phyloP scores from a whole-genome alignment of 1,140 invertebrate species.

The Drosophila ogumai region DNA sequence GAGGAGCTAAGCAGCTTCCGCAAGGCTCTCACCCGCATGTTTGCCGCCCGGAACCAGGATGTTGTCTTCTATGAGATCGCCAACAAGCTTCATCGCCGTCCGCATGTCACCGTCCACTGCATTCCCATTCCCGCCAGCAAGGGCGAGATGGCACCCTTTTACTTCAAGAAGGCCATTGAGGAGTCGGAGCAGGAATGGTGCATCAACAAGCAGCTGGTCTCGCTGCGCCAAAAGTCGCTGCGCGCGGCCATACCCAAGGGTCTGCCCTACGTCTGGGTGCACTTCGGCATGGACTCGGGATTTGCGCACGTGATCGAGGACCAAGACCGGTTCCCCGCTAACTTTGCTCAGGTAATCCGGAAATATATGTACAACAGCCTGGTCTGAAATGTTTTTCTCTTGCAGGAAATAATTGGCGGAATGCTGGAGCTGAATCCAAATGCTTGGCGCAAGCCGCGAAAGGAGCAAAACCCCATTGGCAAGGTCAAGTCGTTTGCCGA shows the following conservation, averaged over 20 bases:
- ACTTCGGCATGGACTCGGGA: slow-evolving; percentile 95
- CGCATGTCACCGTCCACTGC: slow-evolving; percentile 96
- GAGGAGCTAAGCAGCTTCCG: slow-evolving; percentile 93
- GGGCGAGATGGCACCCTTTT: slow-evolving; percentile 93
- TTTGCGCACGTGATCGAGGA: slow-evolving; percentile 99
- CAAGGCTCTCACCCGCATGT: slow-evolving; percentile 92
- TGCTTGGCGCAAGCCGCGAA: slow-evolving; percentile 92
- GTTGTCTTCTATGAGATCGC: slow-evolving; percentile 97
- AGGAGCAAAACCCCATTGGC: slow-evolving; percentile 85
- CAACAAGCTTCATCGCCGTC: slow-evolving; percentile 89
- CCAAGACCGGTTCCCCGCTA: slow-evolving; percentile 92
- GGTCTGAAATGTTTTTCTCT: slow-evolving; percentile 28
- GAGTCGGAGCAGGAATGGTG: slow-evolving; percentile 98
- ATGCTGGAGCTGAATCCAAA: slow-evolving; percentile 95
- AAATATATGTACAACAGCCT: background rate
- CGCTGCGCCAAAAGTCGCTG: slow-evolving; percentile 91
- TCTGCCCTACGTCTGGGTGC: slow-evolving; percentile 96
- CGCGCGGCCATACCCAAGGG: slow-evolving; percentile 95
- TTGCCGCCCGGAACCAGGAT: slow-evolving; percentile 89
- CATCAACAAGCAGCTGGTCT: slow-evolving; percentile 97
- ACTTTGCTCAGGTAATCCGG: slow-evolving; percentile 94
- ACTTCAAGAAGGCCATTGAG: slow-evolving; percentile 98
- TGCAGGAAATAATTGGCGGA: slow-evolving; percentile 96
- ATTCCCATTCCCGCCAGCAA: slow-evolving; percentile 91
- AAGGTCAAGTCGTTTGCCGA: slow-evolving; percentile 74